Evolutionary conservation across 2,888 invertebrate species (phyloP), one percentile per base, ranked within the genome.

Genomic region (Polia nebulosa): DNA sequence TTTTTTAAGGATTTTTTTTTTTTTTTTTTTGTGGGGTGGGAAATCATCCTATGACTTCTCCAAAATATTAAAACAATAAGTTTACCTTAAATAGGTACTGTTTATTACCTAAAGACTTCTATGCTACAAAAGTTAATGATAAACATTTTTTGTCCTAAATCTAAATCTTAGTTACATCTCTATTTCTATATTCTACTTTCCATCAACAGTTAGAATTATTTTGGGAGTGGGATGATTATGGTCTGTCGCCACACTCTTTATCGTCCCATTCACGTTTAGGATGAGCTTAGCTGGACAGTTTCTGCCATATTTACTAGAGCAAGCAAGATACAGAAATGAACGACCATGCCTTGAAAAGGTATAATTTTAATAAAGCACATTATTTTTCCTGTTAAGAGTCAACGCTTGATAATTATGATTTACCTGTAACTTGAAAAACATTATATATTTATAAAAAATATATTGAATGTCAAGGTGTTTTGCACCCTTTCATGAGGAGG

Each of bases 181-280:
- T n/a, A n/a, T n/a, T n/a, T n/a, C n/a, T n/a, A n/a, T n/a, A n/a
- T n/a, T 27, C 11, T 62, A 79, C 0, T 22, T 11, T 44, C 77
- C 73, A 62, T 62, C 53, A 5, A 36, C 0, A 3, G 59, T 60
- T 11, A 59, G 49, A 15, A 76, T 9, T 1, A 82, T 49, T 3
- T 78, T 51, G 22, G 83, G 75, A 1, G 87, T 85, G 0, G 79
- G 73, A 47, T 89, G 89, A 25, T 79, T 84, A 32, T 89, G 88
- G 1, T 80, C 60, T 0, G 64, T 66, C 1, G 27, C 20, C 0
- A 76, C 79, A 5, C 2, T 13, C 8, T 72, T 39, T 11, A 88
- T 72, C 6, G 45, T 44, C 0, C 86, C 85, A n/a, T 69, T 17
- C 0, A 27, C 27, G 25, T 84, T 72, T 4, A 89, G 34, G 4